Base-by-base conservation (phyloP, 2,888 invertebrate genomes). In the Callinectes sapidus region DNA sequence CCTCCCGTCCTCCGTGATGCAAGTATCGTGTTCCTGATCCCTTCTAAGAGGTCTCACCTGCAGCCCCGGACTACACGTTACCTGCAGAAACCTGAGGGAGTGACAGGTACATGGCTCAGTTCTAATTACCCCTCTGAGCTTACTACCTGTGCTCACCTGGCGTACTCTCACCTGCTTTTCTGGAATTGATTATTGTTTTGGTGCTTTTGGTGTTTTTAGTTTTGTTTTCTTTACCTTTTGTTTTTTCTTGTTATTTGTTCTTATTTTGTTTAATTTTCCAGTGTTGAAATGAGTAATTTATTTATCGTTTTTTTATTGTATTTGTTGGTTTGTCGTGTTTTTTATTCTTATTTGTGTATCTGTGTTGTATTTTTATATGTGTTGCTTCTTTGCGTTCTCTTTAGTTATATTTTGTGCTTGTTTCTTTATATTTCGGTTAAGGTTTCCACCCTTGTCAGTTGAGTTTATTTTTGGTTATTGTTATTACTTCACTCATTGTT, bases 21-120 rank as follows among this genome's bases (percentile, higher is more conserved):
- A 35, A 16, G 35, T 81, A 81, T 81, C 81, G 81, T 81, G 81
- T 81, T 32, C 81, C 81, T 23, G 35, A 35, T 81, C 81, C 81
- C 81, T 81, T 81, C 81, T 35, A 81, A 81, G 81, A 81, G 71
- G 28, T 28, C 35, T 16, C 81, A 61, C 81, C 6, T 16, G 16
- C 81, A 81, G 81, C 8, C 32, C 10, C 35, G 81, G 35, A 35
- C 81, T 35, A 35, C 35, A 35, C 81, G 81, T 81, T 81, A 81
- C 81, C 81, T 81, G 81, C 35, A 81, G 32, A 35, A 32, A 16
- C 35, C 81, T 81, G 35, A n/a, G 32, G 14, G 81, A 81, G 81
- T 81, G 81, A 35, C 81, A 32, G 81, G 81, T 81, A 81, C 81
- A 81, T 1, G 35, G 81, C 81, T 81, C 35, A 2, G 71, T 81